Percentiles rank a stretch among this genome's conserved stretches.
These are phyloP conservation scores for Zelleria hepariella DNA, from an alignment of 2,888 invertebrate species.

Conservation along the genomic window DNA sequence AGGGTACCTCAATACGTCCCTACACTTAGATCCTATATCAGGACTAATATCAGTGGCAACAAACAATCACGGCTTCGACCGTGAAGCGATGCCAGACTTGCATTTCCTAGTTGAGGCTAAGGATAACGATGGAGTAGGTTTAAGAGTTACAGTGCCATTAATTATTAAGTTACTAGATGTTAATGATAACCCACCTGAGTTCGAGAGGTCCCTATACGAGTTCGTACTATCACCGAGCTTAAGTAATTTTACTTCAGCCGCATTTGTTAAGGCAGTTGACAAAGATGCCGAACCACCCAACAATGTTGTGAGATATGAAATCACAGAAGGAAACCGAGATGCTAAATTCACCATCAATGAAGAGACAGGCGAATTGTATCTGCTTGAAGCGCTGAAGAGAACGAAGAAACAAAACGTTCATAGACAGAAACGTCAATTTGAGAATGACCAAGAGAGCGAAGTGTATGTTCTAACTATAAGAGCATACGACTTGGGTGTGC, in stretches of 20 bases:
- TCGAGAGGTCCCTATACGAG: slow-evolving; percentile 84
- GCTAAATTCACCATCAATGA: slow-evolving; percentile 83
- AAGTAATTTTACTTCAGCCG: slow-evolving; percentile 81
- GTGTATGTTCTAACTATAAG: slow-evolving; percentile 79
- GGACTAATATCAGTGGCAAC: slow-evolving; percentile 87
- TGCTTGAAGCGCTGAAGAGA: slow-evolving; percentile 68
- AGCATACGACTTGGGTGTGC: slow-evolving; percentile 89
- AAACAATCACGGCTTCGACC: slow-evolving; percentile 83
- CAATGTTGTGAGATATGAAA: slow-evolving; percentile 87
- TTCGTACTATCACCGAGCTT: slow-evolving; percentile 83
- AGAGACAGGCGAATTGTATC: slow-evolving; percentile 80
- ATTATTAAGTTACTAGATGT: slow-evolving; percentile 82
- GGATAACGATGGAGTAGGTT: slow-evolving; percentile 87
- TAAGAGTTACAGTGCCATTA: slow-evolving; percentile 80
- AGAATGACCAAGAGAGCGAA: slow-evolving; percentile 54
- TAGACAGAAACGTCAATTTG: slow-evolving; percentile 63
- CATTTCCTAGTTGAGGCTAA: slow-evolving; percentile 88
- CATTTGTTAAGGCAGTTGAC: slow-evolving; percentile 87
- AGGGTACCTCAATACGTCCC: slow-evolving; percentile 83
- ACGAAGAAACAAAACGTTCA: slow-evolving; percentile 49
- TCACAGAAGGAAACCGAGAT: slow-evolving; percentile 82
- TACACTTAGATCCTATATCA: slow-evolving; percentile 81
- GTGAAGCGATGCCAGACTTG: slow-evolving; percentile 83
- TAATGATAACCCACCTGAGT: slow-evolving; percentile 90
- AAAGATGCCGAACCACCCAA: slow-evolving; percentile 88